Evolutionary conservation across 1,140 invertebrate genomes (phyloP), one percentile per base, ranked within the genome.

Genomic region (Plectus sambesii): DNA sequence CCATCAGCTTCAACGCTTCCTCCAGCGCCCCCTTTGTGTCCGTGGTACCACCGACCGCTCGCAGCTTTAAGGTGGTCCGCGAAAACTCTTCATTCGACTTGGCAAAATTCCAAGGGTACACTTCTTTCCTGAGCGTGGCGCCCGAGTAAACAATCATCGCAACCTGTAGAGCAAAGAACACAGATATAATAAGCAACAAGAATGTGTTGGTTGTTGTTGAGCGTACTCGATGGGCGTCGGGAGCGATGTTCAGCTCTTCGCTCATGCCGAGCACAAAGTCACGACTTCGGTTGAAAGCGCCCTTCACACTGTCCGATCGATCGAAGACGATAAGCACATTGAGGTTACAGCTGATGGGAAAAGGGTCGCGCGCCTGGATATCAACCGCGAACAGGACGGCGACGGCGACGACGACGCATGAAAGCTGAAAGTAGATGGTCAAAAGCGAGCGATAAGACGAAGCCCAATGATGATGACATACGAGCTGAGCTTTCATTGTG

Each of bases 61-160:
- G 44, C 15, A 65, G 42, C 8, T 46, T 49, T 37, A 48, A 42
- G 3, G 62, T 49, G 15, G 60, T 56, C 25, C 47, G 35, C 15
- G 53, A 50, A 35, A 64, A 64, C 39, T 64, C 56, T 33, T 63
- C 59, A 42, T 65, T 65, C 24, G 41, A 62, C 19, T 63, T 67
- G 9, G 64, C 63, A 41, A 68, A 68, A 44, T 68, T 68, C 64
- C 62, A 65, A 33, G 42, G 42, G 30, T 58, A 62, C 6, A 65
- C 52, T 40, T 67, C 62, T 40, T 64, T 17, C 3, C 49, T 41
- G 19, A 62, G 66, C 26, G 48, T 56, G 15, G 51, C 49, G 19
- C 62, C 62, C 2, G 62, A 65, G 40, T 65, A 65, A n/a, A 66
- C 63, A 46, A 65, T 65, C 64, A 65, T 65, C 2, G 62, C 55